Evolutionary conservation across 2,888 invertebrate species (phyloP).

Genomic region (Drosophila sordidapex): DNA sequence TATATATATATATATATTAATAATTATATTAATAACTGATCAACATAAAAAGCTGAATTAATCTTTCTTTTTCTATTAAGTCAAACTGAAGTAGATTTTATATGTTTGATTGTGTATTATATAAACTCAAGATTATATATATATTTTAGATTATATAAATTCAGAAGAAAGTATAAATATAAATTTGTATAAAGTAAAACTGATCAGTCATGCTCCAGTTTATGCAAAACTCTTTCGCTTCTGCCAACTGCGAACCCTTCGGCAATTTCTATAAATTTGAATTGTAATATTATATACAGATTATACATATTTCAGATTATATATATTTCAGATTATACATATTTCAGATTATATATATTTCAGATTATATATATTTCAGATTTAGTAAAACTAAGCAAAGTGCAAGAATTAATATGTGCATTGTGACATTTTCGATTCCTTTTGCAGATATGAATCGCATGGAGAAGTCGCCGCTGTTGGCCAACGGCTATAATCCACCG

Average conservation of each 20-base stretch:
- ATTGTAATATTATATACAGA: background rate
- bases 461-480: conserved; percentile 96
- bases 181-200: background rate
- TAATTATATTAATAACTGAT: background rate
- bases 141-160: background rate
- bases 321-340: no score
- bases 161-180: background rate
- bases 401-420: background rate
- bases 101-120: background rate
- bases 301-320: background rate
- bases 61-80: background rate
- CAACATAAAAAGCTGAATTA: background rate
- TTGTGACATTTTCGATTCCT: background rate
- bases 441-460: conserved; percentile 92
- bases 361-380: background rate
- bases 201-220: background rate
- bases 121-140: background rate
- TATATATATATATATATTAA: no score
- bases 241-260: background rate
- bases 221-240: background rate
- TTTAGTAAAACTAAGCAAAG: background rate
- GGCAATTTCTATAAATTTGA: background rate
- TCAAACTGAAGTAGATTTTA: background rate
- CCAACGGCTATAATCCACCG: conserved; percentile 97
- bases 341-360: background rate